Evolutionary conservation across 2,888 invertebrate species (phyloP), one percentile per base, ranked within the genome.

Genomic region (Dasysyrphus albostriatus): DNA sequence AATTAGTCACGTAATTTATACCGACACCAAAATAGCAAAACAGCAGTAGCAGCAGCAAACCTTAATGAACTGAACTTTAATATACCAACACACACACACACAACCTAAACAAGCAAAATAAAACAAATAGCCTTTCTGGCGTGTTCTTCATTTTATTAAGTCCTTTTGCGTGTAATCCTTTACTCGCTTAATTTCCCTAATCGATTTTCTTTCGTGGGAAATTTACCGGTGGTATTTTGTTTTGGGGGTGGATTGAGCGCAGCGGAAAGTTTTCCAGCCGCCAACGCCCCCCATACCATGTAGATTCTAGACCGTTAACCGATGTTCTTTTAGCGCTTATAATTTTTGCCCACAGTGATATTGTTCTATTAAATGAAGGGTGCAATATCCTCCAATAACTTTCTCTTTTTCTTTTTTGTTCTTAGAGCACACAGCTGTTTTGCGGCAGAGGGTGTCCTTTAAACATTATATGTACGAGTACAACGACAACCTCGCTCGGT

Each of bases 131-230:
- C 65, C 42, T 51, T 29, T 42, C 37, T 67, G 39, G 10, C 24
- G 19, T 61, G 39, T 29, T 54, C 29, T 39, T 24, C 65, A 14
- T 47, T 67, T 73, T 58, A 51, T 42, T 67, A 58, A 58, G 19
- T 42, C 39, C 39, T 61, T 69, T 56, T 59, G 56, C 51, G 61
- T 67, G 77, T 70, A 77, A 85, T 85, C 85, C 85, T 77, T 82
- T 85, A 76, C 73, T 77, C 74, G 73, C 47, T 70, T 74, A 78
- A 85, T 85, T 85, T 85, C 69, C 85, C 63, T 78, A 77, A 85
- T 85, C 85, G 81, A 82, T 85, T 85, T 82, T 80, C 76, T 61
- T 72, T 70, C 73, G 82, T 82, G 82, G 67, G 67, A 84, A 81
- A 61, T 19, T 51, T 58, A 65, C 24, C 75, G 63, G 12, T 12